A percentile compares a stretch with the other conserved stretches of the same genome.
Evolutionary conservation across 2,888 invertebrate species (phyloP).

Genomic region (Epinotia nisella): DNA sequence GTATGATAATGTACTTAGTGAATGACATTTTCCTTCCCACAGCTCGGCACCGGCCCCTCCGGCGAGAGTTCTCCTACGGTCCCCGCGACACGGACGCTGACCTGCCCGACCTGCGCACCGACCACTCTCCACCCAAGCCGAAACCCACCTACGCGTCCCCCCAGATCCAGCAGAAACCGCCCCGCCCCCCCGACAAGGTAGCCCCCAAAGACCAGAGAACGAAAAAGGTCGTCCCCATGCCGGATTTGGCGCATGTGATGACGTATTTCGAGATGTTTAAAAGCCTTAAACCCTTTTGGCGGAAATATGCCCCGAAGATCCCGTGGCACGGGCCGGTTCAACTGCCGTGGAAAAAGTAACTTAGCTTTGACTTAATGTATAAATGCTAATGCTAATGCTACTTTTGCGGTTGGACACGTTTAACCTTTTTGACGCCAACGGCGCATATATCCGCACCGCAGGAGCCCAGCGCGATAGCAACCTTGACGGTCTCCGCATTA

Average conservation of each 20-base stretch:
- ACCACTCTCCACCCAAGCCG: neutral
- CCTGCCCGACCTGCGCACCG: neutral
- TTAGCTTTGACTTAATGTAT: neutral
- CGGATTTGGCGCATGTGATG: neutral
- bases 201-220: neutral
- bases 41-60: slow-evolving; percentile 5
- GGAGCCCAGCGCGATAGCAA: too few species aligned
- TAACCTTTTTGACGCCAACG: too few species aligned
- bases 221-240: slow-evolving; percentile 6
- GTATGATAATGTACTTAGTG: too few species aligned
- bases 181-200: neutral
- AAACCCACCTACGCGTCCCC: neutral
- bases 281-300: neutral
- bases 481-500: too few species aligned
- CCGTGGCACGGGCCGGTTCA: neutral
- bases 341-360: slow-evolving; percentile 12
- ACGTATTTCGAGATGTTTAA: slow-evolving; percentile 9
- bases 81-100: neutral
- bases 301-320: neutral
- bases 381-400: neutral
- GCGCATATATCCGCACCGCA: too few species aligned
- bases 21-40: neutral
- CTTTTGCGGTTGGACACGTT: neutral
- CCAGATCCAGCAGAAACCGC: neutral
- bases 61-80: neutral